These are phyloP conservation scores for Aphodius granarius DNA, from an alignment of 2,888 invertebrate genomes.

Conservation along the genomic window DNA sequence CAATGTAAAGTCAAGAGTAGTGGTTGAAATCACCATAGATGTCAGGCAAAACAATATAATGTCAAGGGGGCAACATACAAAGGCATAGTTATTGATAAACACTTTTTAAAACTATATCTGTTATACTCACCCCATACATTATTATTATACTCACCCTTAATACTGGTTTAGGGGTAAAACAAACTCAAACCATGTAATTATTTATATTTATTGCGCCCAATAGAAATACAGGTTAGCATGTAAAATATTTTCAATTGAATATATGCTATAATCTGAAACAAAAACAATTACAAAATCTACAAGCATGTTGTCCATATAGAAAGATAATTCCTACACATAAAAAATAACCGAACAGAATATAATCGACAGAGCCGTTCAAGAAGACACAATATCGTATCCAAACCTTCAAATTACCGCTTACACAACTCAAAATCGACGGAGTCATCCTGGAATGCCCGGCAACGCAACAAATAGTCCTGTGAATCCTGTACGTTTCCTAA, in stretches of 20 bases:
- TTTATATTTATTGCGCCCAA: background rate
- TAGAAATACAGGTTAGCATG: background rate
- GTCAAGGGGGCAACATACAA: too few relatives aligned
- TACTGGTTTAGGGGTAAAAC: too few relatives aligned
- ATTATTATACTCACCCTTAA: too few relatives aligned
- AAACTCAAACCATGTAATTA: background rate
- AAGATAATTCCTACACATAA: background rate
- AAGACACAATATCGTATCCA: background rate
- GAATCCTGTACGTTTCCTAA: background rate
- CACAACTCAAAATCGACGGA: background rate
- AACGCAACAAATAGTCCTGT: background rate
- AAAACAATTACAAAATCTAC: background rate
- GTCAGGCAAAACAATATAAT: too few relatives aligned
- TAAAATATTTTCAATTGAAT: background rate
- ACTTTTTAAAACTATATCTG: too few relatives aligned
- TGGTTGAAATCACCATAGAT: too few relatives aligned
- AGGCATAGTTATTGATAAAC: too few relatives aligned
- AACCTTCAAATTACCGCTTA: background rate
- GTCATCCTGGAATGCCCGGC: background rate
- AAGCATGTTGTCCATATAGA: background rate
- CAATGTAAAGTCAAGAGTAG: too few relatives aligned
- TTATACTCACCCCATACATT: too few relatives aligned
- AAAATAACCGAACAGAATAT: background rate
- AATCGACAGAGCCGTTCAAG: background rate
- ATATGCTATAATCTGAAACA: background rate